Conservation (phyloP, 2,888 invertebrate genomes). For the Drosophila planitibia region DNA sequence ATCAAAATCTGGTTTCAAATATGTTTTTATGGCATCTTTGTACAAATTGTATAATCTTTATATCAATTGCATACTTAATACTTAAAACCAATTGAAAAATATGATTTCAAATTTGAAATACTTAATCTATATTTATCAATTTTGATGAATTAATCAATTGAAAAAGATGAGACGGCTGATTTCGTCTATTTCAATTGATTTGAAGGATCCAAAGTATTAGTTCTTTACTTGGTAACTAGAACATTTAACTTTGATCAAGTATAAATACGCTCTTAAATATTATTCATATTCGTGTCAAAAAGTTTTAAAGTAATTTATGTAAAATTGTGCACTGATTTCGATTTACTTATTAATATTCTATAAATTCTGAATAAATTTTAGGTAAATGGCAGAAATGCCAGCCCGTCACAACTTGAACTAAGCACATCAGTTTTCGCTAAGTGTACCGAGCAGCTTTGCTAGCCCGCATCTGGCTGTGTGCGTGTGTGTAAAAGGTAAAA, state of each 20-base stretch:
- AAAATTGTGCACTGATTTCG: accelerated
- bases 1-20: background rate
- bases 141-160: background rate
- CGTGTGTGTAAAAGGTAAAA: conserved; percentile 79
- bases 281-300: background rate
- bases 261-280: background rate
- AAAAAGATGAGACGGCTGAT: background rate
- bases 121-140: background rate
- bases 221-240: background rate
- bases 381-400: background rate
- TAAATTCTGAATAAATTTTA: background rate
- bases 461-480: conserved; percentile 57
- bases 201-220: background rate
- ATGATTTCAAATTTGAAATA: background rate
- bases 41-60: background rate
- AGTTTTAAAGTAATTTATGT: background rate
- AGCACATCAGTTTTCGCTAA: background rate
- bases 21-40: background rate
- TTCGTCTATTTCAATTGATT: background rate
- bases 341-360: background rate
- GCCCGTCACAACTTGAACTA: accelerated
- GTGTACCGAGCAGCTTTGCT: background rate
- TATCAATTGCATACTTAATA: background rate
- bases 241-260: background rate
- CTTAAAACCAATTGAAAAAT: background rate